Base-by-base conservation (phyloP, 2,113 vertebrate species). In the Penelope pileata region DNA sequence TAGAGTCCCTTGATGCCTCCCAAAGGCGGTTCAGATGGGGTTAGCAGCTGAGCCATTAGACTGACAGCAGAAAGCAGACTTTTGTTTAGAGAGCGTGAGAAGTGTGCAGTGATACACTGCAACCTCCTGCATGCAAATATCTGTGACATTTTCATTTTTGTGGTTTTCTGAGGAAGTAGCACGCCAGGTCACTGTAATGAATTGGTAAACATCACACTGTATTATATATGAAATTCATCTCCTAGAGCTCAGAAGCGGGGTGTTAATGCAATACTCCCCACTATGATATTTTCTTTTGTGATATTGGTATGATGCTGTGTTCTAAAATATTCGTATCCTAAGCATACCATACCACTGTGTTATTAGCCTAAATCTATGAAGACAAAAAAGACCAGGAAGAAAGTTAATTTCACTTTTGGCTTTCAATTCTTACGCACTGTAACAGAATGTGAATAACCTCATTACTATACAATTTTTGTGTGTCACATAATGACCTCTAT, bases 361-460 rank as follows among this genome's bases (percentile, higher is more conserved):
- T 93, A 79, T 83, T 89, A 92, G 88, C 85, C 85, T 95, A 91
- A 96, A 94, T 66, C 64, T 84, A 16, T 73, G 90, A 89, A 96
- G 92, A 90, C 38, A 88, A 68, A 94, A 96, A 94, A 94, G 94
- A 93, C 7, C 24, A 86, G 91, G 38, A 89, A 87, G 78, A 91
- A 93, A 97, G 86, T 94, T 94, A 96, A 97, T 97, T 97, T 97
- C 80, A 90, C 93, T 95, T 96, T 90, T 95, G 66, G 75, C 93
- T 92, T 96, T 96, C 94, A 95, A 70, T 96, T 97, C 91, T 96
- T 90, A 88, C 79, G 95, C 90, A 93, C 91, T 93, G n/a, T 96
- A 96, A 93, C 89, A 96, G 96, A 97, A 96, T 97, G 94, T 93
- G 97, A 96, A 97, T 96, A 97, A 97, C 95, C 90, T 98, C 96